Evolutionary conservation across 2,888 invertebrate genomes (phyloP), one percentile per base, ranked within the genome.

Genomic region (Eupithecia centaureata): DNA sequence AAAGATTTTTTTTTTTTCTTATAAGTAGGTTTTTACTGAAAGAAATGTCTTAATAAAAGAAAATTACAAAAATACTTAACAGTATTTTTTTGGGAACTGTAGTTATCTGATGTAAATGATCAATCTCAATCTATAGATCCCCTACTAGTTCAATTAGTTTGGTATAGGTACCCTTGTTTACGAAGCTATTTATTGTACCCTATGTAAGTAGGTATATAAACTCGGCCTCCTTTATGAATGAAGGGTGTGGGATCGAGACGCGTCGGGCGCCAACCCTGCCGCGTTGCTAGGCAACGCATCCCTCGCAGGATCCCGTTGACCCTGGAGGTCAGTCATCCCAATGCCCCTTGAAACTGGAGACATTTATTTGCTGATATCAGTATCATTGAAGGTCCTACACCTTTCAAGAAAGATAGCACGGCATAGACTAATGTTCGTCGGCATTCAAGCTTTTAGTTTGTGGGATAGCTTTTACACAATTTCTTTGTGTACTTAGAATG

Each of bases 231-330:
- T 79, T 82, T 80, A 81, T 86, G 85, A 86, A 86, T 85, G 86
- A 71, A 83, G 81, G 80, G 80, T 76, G 78, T 58, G 65, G 66
- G 68, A 69, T 47, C 69, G 64, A 71, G 76, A 60, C 68, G 63
- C 70, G 76, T 76, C 71, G 75, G 70, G 68, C 71, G 71, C 71
- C 75, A 73, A 73, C 76, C 75, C 77, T 77, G 73, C 71, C 72
- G 66, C 75, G 88, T 88, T 85, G 86, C 88, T 73, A 80, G 74
- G 89, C 86, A 84, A 89, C 89, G 83, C 84, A 79, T 78, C 82
- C 84, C 87, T 77, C 76, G 62, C 51, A 63, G 54, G 68, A 77
- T 76, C 75, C 76, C 77, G 79, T 79, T 87, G 86, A 86, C 86
- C 85, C 84, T 84, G 82, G 81, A 70, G 85, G 85, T 83, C 82